Base-by-base conservation (phyloP, 2,113 vertebrate species). In the Jaculus jaculus region DNA sequence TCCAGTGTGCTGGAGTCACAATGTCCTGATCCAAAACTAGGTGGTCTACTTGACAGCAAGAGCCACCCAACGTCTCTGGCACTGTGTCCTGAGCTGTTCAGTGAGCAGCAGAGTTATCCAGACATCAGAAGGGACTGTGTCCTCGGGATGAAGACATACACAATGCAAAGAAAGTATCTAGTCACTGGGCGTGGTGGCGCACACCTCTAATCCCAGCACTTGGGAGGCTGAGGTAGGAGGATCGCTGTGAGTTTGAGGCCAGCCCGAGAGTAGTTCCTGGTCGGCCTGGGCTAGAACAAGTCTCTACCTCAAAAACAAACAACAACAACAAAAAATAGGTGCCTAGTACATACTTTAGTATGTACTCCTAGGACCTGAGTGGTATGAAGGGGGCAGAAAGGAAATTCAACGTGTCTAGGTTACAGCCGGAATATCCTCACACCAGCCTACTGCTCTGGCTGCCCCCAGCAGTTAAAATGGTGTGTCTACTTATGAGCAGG, bases 351-450 rank as follows among this genome's bases (percentile, higher is more conserved):
- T 3, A 10, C 5, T 1, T 8, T 47, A 47, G 58, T 34, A 51
- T 37, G 39, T 3, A 10, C 5, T 1, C 12, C 32, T 4, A 1
- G 1, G 78, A 58, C 15, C 32, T 60, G 54, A 21, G 7, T 7
- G 15, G 73, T 32, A 21, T 30, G 13, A 5, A 16, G 21, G 54
- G 60, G 30, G 0, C 96, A 4, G 32, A 18, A 24, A 18, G 26
- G 34, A 63, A 34, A 18, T 1, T 37, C 30, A 8, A 61, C 30
- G 54, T 7, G 54, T 54, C 54, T 54, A 21, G 61, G 3, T 63
- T 63, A 24, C 61, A 63, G 20, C 61, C 18, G 9, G 15, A 51
- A 37, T 0, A 0, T 54, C 51, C 4, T 0, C 12, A 32, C 30
- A 12, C 79, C 84, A 34, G 39, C 9, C 84, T 73, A 75, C 54